These are phyloP conservation scores for Plectropomus leopardus DNA, from an alignment of 2,113 vertebrate genomes.

Conservation along the genomic window DNA sequence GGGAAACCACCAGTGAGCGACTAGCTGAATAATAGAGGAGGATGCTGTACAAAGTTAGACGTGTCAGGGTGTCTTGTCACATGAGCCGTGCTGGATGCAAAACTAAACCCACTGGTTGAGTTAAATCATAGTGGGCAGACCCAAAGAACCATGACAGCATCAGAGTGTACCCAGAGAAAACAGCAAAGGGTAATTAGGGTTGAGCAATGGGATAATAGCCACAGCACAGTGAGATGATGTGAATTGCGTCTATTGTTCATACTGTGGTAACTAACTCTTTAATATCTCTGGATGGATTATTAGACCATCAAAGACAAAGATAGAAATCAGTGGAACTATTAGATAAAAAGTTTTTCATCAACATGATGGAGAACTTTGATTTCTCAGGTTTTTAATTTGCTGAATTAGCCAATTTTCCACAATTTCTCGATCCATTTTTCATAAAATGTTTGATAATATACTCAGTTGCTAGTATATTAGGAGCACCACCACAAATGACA, in stretches of 20 bases:
- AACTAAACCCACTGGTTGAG: constrained; percentile 2
- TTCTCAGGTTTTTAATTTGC: background rate
- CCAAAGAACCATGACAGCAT: background rate
- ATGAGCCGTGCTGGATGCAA: background rate
- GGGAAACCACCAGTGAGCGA: background rate
- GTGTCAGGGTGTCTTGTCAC: constrained; percentile 19
- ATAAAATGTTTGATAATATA: background rate
- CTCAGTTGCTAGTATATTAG: background rate
- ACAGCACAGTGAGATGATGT: background rate
- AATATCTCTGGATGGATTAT: background rate
- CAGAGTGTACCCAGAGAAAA: background rate
- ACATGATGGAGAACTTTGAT: background rate
- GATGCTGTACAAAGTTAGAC: constrained; percentile 4
- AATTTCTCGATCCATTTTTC: too few relatives aligned
- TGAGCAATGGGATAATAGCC: background rate
- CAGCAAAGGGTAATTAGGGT: background rate
- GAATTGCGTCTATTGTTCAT: background rate
- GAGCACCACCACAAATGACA: background rate
- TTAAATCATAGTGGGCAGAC: background rate
- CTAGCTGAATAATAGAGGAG: constrained; percentile 5
- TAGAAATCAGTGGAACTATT: background rate
- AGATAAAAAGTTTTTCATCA: background rate
- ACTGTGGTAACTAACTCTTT: background rate
- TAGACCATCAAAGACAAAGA: background rate
- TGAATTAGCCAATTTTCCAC: background rate